Evolutionary conservation across 2,113 vertebrate genomes (phyloP), one percentile per base, ranked within the genome.

Genomic region (Columbina picui): DNA sequence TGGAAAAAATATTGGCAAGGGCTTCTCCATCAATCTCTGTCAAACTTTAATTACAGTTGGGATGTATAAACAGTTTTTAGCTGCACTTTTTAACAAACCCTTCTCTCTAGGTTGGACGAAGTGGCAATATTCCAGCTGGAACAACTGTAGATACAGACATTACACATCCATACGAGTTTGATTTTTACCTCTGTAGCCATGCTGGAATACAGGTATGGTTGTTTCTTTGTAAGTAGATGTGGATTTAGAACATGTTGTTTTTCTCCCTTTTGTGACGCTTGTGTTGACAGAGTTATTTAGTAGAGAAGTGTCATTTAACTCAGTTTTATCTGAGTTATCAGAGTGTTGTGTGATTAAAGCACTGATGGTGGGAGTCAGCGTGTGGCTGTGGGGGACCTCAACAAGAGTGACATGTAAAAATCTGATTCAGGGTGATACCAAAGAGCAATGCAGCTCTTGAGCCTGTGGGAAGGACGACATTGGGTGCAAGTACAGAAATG

Each of bases 121-220:
- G 99, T 93, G 99, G 99, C 97, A 99, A 99, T 98, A 99, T 99
- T 98, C 99, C 99, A 93, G 99, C 99, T 94, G 99, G 99, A 97
- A 99, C 99, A 39, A 99, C 99, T 36, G 99, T 99, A 76, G 99
- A 99, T 88, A 99, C 99, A 14, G 99, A 99, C 95, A 99, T 99
- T 88, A 99, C 99, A 4, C 99, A 99, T 95, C 99, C 99, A 7
- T 99, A 99, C 55, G 99, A 99, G 98, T 99, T 99, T 97, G 99
- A 99, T 98, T 99, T 99, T 99, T 99, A 99, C 98, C 99, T 99
- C 98, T 99, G 99, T 98, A 99, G 99, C 98, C 99, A 99, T 94
- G 99, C 99, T 97, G 99, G 99, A 98, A 99, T 99, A 98, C 99
- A 99, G 99, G 99, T 99, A 98, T 39, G 69, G 23, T 70, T 53